Base-by-base conservation (phyloP, 1,140 invertebrate genomes). In the Drosophila erecta region DNA sequence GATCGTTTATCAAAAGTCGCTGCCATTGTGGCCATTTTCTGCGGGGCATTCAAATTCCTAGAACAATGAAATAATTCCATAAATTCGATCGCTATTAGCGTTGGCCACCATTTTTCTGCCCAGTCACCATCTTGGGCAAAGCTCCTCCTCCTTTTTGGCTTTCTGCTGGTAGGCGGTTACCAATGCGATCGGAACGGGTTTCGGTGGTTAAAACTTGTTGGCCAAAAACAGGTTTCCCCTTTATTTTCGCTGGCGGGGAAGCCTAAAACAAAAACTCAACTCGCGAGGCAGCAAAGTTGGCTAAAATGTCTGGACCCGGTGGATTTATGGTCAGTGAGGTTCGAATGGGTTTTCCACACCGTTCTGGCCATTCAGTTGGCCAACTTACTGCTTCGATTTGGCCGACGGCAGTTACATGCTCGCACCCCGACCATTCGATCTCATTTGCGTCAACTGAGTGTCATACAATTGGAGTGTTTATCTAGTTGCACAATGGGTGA, bases 1-100 rank as follows among this genome's bases (percentile, higher is more conserved):
- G 67, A 62, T 69, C 65, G 67, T 83, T 81, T 81, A 77, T 83
- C 78, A 83, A 72, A 84, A 64, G 67, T 67, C 66, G 49, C 73
- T 44, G 58, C 81, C 81, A 85, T 84, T 85, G 76, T 80, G 41
- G 69, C 66, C 67, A 43, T 46, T 70, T 67, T 47, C 17, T 46
- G 20, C 54, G 3, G 27, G 27, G 72, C 83, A 89, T 89, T 87
- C 79, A 73, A 89, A 89, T 89, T 89, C 84, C 80, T 89, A 89
- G 84, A 89, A 89, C 84, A 89, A 89, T 89, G 84, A 89, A 89
- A 89, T 89, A 89, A 89, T 89, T 87, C 83, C 83, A 87, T 87
- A 87, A 87, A 89, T 87, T 89, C 84, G 84, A 89, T 80, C 84
- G 61, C 85, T 84, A 89, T 70, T 89, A 80, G 80, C 51, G 50